Evolutionary conservation across 2,888 invertebrate species (phyloP).

Genomic region (Mythimna vitellina): DNA sequence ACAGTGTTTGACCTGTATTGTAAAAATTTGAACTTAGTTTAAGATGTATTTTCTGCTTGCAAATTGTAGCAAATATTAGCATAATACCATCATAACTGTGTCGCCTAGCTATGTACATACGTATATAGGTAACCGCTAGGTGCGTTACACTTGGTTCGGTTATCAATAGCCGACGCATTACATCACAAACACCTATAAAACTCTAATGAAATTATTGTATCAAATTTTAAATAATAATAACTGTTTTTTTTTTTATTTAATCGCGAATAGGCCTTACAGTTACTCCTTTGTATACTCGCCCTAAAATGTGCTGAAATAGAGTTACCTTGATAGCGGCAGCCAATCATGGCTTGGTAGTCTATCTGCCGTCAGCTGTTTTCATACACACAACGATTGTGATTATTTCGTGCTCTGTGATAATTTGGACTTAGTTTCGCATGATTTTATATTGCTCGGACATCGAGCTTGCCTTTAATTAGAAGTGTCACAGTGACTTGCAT

Average conservation of each 20-base stretch:
- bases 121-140: slow-evolving; percentile 8
- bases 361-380: slow-evolving; percentile 59
- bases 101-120: slow-evolving; percentile 12
- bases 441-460: not conserved
- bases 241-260: slow-evolving; percentile 10
- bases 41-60: slow-evolving; percentile 18
- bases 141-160: slow-evolving; percentile 31
- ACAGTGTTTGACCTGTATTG: slow-evolving; percentile 14
- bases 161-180: slow-evolving; percentile 46
- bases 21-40: slow-evolving; percentile 42
- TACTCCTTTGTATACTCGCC: slow-evolving; percentile 29
- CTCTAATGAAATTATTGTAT: slow-evolving; percentile 32
- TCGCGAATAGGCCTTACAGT: slow-evolving; percentile 21
- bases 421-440: slow-evolving; percentile 14
- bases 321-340: slow-evolving; percentile 50
- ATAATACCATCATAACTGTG: slow-evolving; percentile 26
- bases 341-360: slow-evolving; percentile 45
- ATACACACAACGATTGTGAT: slow-evolving; percentile 24
- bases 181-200: slow-evolving; percentile 17
- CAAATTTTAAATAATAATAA: slow-evolving; percentile 9
- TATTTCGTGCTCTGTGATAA: slow-evolving; percentile 22
- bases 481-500: slow-evolving; percentile 36
- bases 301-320: slow-evolving; percentile 51
- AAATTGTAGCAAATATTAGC: slow-evolving; percentile 30
- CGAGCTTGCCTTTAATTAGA: slow-evolving; percentile 5